Conservation (phyloP, 2,888 invertebrate genomes). For the Xestobium rufovillosum region DNA sequence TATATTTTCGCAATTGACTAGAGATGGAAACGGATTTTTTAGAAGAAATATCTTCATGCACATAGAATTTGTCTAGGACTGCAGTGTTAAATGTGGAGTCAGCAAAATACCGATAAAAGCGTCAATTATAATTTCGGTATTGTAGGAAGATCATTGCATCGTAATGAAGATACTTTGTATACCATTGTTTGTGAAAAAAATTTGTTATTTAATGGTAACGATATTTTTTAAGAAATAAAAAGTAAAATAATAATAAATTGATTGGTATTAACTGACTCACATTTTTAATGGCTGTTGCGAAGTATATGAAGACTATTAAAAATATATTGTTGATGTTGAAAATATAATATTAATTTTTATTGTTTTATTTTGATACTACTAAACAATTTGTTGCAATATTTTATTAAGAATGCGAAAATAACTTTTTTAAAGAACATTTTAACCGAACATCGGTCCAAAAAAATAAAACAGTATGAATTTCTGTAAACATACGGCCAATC, state of each 20-base stretch:
- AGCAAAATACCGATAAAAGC: slow-evolving; percentile 33
- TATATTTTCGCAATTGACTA: no score
- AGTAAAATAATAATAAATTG: slow-evolving; percentile 17
- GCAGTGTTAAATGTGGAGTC: slow-evolving; percentile 38
- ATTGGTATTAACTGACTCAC: slow-evolving; percentile 38
- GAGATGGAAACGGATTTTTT: no score
- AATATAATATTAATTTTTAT: slow-evolving; percentile 38
- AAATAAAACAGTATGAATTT: no score
- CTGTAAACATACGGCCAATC: no score
- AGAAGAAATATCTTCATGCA: slow-evolving; percentile 40
- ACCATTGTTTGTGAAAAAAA: slow-evolving; percentile 18
- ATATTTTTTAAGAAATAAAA: slow-evolving; percentile 10
- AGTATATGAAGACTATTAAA: slow-evolving; percentile 38
- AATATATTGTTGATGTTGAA: slow-evolving; percentile 38
- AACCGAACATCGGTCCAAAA: background rate
- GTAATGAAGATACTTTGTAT: slow-evolving; percentile 19
- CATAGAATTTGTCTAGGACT: slow-evolving; percentile 43
- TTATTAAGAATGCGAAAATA: slow-evolving; percentile 23
- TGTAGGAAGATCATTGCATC: slow-evolving; percentile 16
- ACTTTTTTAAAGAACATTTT: slow-evolving; percentile 7
- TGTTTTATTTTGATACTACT: slow-evolving; percentile 37
- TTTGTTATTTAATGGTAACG: slow-evolving; percentile 4
- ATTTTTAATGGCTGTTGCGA: slow-evolving; percentile 42
- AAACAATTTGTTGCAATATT: slow-evolving; percentile 34
- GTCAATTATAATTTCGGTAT: slow-evolving; percentile 33